Evolutionary conservation across 2,888 invertebrate genomes (phyloP), one percentile per base, ranked within the genome.

Genomic region (Agrilus biguttatus): DNA sequence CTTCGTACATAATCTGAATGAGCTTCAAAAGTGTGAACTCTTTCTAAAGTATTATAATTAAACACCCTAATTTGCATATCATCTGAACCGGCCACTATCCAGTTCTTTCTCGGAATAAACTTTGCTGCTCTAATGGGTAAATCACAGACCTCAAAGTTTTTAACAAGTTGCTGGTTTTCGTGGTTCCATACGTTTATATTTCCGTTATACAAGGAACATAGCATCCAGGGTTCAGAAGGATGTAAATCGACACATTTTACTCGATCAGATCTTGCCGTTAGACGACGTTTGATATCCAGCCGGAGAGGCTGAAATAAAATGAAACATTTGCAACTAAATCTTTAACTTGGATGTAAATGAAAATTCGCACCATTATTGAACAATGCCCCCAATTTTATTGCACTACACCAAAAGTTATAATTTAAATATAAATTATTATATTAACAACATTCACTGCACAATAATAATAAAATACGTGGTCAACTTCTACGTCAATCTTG

Each of bases 171-270:
- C 66, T 96, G 96, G 47, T 86, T 89, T 64, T 98, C 97, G 70
- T 91, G 86, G 66, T 98, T 97, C 96, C 97, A 99, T 60, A 99
- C 89, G 74, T 98, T 96, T 55, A 97, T 93, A 70, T 97, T 91
- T 54, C 98, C 98, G 70, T 93, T 96, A 74, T 99, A 99, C 32
- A 99, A 73, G 34, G 95, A 91, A 56, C 93, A 96, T 41, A 98
- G 74, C 79, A 98, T 89, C 98, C 98, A 99, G 52, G 96, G 95
- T 65, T 99, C 98, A 35, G 85, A 77, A 1, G 97, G 96, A 67
- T 98, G 98, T 53, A 98, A 77, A 67, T 98, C 98, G 10, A 95
- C 92, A 65, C 89, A 89, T 71, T 98, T 98, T 40, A 99, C 97
- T 53, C 98, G 80, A 69, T 99, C 98, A 8, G 97, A 97, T 52